These are phyloP conservation scores for Pleuronectes platessa DNA, from an alignment of 2,113 vertebrate genomes.

Conservation along the genomic window DNA sequence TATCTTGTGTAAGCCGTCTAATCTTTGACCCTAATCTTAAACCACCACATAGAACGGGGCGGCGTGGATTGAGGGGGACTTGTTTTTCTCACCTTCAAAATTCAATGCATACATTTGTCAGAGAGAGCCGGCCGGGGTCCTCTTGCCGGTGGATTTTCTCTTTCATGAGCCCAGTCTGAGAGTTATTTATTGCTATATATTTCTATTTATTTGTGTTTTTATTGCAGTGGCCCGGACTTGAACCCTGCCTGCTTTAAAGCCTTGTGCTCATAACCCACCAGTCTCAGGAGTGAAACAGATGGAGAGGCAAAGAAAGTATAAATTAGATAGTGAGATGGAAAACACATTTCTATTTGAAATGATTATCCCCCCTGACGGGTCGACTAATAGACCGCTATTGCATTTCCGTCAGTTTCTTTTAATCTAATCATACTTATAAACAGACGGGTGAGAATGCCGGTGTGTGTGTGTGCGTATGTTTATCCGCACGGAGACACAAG, in stretches of 20 bases:
- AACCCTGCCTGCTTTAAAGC: slow-evolving; percentile 64
- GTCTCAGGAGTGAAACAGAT: slow-evolving; percentile 62
- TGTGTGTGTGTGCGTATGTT: slow-evolving; percentile 60
- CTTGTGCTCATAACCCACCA: slow-evolving; percentile 50
- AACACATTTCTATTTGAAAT: slow-evolving; percentile 79
- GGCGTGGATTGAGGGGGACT: slow-evolving; percentile 49
- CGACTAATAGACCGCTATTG: slow-evolving; percentile 84
- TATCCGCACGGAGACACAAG: slow-evolving; percentile 75
- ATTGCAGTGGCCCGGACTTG: slow-evolving; percentile 63
- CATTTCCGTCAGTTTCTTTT: slow-evolving; percentile 82
- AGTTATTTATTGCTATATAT: slow-evolving; percentile 58
- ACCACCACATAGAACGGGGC: slow-evolving; percentile 65
- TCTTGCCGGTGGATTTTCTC: slow-evolving; percentile 45
- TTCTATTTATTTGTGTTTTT: slow-evolving; percentile 65
- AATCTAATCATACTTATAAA: slow-evolving; percentile 84
- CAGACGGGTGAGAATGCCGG: slow-evolving; percentile 65
- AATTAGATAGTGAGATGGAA: slow-evolving; percentile 80
- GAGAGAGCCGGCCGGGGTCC: slow-evolving; percentile 10
- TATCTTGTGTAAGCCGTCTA: slow-evolving; percentile 81
- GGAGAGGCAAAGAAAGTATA: slow-evolving; percentile 73
- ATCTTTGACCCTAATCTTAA: slow-evolving; percentile 87
- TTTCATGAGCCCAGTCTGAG: slow-evolving; percentile 31
- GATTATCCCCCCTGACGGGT: slow-evolving; percentile 76
- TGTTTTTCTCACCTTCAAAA: slow-evolving; percentile 60
- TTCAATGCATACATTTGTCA: slow-evolving; percentile 59